Base-by-base conservation (phyloP, 2,888 invertebrate species). In the Orthosia gothica region DNA sequence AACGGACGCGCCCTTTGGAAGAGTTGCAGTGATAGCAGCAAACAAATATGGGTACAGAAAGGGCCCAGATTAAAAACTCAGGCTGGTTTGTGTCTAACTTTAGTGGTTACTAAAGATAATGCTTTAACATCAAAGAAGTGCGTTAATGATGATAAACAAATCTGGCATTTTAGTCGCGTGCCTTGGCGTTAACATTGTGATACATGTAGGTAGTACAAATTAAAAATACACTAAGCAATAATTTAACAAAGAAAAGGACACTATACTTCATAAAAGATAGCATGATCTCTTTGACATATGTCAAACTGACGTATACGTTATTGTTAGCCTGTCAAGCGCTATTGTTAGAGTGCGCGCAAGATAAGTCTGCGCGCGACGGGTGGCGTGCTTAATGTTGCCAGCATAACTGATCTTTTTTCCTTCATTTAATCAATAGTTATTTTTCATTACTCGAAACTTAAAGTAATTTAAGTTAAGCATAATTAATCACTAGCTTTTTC, bases 41-140 rank as follows among this genome's bases (percentile, higher is more conserved):
- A 98, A 86, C 98, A 98, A 91, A 97, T 97, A 78, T 98, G 98
- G 98, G 93, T 94, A 67, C 98, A 96, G 78, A 92, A 93, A 67
- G 96, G 96, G 0, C 93, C 95, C 0, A 90, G 95, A 79, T 86
- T 96, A 81, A 95, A 93, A 87, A 93, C 93, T 3, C 87, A 89
- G 16, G 89, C 88, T 9, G 95, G 94, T 0, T 80, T 91, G 61
- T 96, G 96, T 85, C 86, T 96, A 62, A 94, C 95, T 5, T 85
- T 94, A 77, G 74, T 93, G 5, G 91, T 80, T 64, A 87, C 87
- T 74, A 92, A 91, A 50, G 89, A 89, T 63, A 93, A 93, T 64
- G 91, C 97, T 3, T 92, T 98, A 61, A 97, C 97, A 58, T 96
- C 97, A 61, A 97, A 97, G 67, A 93, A 96, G 47, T 98, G 98